Base-by-base conservation (phyloP, 2,797 vertebrate species). In the Ceyx erithaca region DNA sequence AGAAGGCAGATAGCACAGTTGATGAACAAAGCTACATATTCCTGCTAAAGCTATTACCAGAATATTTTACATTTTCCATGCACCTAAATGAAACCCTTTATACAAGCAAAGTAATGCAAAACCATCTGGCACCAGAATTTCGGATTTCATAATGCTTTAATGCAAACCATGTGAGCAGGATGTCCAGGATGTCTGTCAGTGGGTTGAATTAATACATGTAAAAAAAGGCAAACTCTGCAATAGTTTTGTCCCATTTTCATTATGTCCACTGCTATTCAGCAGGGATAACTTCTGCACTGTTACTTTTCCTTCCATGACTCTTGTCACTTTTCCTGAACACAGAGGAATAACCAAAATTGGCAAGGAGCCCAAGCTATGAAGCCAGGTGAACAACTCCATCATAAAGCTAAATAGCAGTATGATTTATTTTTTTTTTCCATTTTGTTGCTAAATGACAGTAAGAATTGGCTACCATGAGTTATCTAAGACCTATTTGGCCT, bases 91-190 rank as follows among this genome's bases (percentile, higher is more conserved):
- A 96, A 94, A 81, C 55, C 55, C 33, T 88, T 90, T 57, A 81
- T 81, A 79, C 80, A 79, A 79, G 79, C 30, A 76, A 70, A 92
- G 89, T 71, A 81, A 94, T 80, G 82, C 89, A 88, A 95, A 95
- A 86, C 85, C 85, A 89, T 92, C 94, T 95, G 93, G 90, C 89
- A 63, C 35, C 10, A 87, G 72, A 94, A 81, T 87, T 79, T 61
- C 59, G 80, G 91, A 84, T 95, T 94, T 95, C 91, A 88, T 91
- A 88, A 91, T 85, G 87, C 67, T 86, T 89, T 92, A 94, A 96
- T 92, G 77, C 73, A 81, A 88, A 83, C 80, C 95, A 91, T 91
- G 91, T 91, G 93, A 89, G 82, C 91, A 78, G 49, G 45, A 82
- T 85, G 76, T 77, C 79, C 90, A 87, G 51, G 62, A 67, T 58